Percentiles rank a stretch among this genome's conserved stretches.
Conservation (phyloP, 2,113 vertebrate genomes). For the Columba janthina region DNA sequence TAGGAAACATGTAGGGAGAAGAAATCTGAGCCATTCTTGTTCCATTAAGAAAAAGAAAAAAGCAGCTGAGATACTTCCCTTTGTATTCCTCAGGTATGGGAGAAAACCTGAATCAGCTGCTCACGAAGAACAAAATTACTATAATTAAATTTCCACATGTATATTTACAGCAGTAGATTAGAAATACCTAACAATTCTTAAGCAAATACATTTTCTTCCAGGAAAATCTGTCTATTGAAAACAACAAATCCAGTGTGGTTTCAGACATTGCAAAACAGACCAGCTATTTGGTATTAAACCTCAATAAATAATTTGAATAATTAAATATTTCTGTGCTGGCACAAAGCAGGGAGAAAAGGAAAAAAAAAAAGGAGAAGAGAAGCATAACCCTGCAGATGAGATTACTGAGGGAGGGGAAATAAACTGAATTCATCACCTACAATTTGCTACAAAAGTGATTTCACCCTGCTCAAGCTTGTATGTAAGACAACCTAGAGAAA, state of each 20-base stretch:
- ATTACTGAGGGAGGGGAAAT: fast-evolving
- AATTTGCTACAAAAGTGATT: background rate
- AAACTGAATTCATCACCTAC: background rate
- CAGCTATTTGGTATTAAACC: background rate
- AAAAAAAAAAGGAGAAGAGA: background rate
- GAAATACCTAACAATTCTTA: background rate
- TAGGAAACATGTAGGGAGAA: background rate
- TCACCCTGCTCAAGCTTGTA: background rate
- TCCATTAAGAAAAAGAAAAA: background rate
- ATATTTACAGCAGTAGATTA: background rate
- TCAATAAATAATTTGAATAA: background rate
- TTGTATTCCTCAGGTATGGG: background rate
- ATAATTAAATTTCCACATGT: background rate
- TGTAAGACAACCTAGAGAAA: background rate
- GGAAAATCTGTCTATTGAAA: background rate
- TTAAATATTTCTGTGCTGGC: background rate
- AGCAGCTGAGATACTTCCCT: background rate
- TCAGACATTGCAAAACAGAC: background rate
- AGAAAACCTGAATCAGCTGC: constrained; percentile 20
- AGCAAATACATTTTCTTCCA: constrained; percentile 1
- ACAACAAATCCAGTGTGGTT: background rate
- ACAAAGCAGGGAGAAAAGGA: background rate
- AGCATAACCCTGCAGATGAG: background rate
- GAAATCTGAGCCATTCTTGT: background rate
- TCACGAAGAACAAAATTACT: background rate